These are phyloP conservation scores for Papilio protenor DNA, from an alignment of 2,888 invertebrate genomes.

Conservation along the genomic window DNA sequence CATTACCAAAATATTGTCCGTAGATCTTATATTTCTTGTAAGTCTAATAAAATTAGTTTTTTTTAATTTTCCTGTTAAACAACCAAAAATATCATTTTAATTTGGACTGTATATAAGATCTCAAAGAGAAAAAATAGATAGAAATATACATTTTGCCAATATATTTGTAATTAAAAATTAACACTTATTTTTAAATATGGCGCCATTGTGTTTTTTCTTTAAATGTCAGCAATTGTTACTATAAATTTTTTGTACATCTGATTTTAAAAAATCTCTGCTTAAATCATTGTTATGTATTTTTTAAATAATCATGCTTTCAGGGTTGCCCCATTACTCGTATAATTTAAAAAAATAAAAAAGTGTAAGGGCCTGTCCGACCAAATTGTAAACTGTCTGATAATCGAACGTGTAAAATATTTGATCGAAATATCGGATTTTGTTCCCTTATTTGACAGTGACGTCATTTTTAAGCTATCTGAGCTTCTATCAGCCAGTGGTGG, in stretches of 20 bases:
- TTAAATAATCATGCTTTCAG: slow-evolving; percentile 8
- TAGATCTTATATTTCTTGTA: not conserved
- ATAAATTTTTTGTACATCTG: not conserved
- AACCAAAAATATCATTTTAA: not conserved
- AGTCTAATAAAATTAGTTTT: not conserved
- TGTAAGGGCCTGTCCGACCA: not conserved
- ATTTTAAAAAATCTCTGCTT: not conserved
- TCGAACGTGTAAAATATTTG: no score
- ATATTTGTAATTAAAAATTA: not conserved
- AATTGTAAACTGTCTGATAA: no score
- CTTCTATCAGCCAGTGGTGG: no score
- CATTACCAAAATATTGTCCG: slow-evolving; percentile 2
- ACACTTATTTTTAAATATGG: not conserved
- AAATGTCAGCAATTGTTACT: not conserved
- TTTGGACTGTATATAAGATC: slow-evolving; percentile 3
- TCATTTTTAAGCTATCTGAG: no score
- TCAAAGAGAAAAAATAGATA: not conserved
- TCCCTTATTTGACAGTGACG: no score
- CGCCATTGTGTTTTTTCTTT: not conserved
- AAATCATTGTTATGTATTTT: not conserved
- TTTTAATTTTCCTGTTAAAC: slow-evolving; percentile 14
- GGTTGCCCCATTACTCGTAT: not conserved
- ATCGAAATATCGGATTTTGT: no score
- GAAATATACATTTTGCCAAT: no score
- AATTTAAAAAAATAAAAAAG: not conserved